Evolutionary conservation across 2,797 vertebrate genomes (phyloP).

Genomic region (Alca torda): DNA sequence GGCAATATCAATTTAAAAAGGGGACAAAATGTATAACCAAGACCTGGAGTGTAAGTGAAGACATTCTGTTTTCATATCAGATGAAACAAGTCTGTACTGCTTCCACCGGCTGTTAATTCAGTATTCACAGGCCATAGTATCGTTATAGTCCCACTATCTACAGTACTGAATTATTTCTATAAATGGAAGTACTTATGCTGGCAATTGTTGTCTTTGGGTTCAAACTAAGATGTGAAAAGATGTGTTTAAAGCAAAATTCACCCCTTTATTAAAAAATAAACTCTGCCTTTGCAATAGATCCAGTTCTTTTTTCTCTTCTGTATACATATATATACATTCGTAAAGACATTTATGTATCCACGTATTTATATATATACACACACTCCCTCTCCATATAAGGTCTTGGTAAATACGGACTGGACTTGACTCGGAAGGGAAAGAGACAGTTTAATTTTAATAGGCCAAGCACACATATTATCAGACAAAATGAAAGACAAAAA

Average conservation of each 20-base stretch:
- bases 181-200: conserved; percentile 28
- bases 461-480: conserved; percentile 56
- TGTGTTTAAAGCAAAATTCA: background rate
- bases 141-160: background rate
- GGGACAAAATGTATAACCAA: background rate
- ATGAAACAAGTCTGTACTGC: background rate
- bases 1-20: background rate
- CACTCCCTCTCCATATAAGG: conserved; percentile 25
- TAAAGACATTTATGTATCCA: background rate
- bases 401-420: conserved; percentile 63
- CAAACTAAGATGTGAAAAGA: conserved; percentile 11
- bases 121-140: background rate
- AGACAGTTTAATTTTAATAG: conserved; percentile 61
- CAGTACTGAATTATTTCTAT: conserved; percentile 1
- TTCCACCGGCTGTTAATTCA: background rate
- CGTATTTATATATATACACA: background rate
- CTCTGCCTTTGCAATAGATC: background rate
- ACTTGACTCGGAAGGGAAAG: conserved; percentile 60
- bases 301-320: background rate
- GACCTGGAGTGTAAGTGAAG: background rate
- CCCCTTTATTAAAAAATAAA: background rate
- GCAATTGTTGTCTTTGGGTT: conserved; percentile 21
- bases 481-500: conserved; percentile 15
- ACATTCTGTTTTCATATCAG: background rate
- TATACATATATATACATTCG: background rate